Conservation (phyloP, 2,797 vertebrate species). For the Sebastes reedi region DNA sequence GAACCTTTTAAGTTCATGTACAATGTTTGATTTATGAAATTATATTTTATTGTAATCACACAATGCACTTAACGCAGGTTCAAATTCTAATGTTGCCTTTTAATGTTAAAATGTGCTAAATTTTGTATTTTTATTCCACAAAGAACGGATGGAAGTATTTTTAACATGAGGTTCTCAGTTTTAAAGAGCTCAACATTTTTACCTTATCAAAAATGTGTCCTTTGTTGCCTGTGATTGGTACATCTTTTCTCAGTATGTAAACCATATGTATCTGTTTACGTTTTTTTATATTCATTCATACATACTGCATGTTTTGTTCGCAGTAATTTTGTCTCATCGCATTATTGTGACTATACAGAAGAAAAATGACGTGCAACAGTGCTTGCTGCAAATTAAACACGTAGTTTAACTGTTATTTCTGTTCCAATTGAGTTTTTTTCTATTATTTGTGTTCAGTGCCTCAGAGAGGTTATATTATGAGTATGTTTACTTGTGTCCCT, state of each 20-base stretch:
- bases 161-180: slow-evolving; percentile 36
- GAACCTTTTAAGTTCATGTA: slow-evolving; percentile 28
- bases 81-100: slow-evolving; percentile 37
- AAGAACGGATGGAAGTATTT: slow-evolving; percentile 39
- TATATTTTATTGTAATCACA: slow-evolving; percentile 63
- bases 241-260: slow-evolving; percentile 69
- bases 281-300: slow-evolving; percentile 68
- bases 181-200: slow-evolving; percentile 34
- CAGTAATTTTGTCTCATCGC: slow-evolving; percentile 32
- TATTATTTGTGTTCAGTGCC: background rate
- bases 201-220: slow-evolving; percentile 30
- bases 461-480: background rate
- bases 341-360: slow-evolving; percentile 50
- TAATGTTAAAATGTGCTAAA: slow-evolving; percentile 11
- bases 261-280: slow-evolving; percentile 73
- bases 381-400: slow-evolving; percentile 76
- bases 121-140: slow-evolving; percentile 34
- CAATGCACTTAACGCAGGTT: slow-evolving; percentile 73
- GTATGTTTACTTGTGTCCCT: background rate
- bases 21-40: slow-evolving; percentile 42
- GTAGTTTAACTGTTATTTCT: slow-evolving; percentile 49
- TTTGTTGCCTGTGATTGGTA: slow-evolving; percentile 64
- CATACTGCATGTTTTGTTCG: slow-evolving; percentile 59
- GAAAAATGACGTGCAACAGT: slow-evolving; percentile 65
- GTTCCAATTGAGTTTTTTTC: background rate